Evolutionary conservation across 2,888 invertebrate species (phyloP).

Genomic region (Lordiphosa fenestrarum): DNA sequence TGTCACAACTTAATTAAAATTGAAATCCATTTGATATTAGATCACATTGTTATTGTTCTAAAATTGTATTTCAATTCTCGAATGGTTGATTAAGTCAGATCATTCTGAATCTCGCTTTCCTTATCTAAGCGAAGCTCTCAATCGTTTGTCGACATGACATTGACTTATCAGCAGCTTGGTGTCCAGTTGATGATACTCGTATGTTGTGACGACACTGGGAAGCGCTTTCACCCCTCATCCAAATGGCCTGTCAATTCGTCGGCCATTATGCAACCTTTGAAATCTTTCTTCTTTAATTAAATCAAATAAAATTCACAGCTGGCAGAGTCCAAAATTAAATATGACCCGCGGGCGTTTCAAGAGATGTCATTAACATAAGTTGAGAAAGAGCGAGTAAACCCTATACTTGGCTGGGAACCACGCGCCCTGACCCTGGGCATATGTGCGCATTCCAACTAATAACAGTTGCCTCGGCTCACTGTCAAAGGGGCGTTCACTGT

Average conservation of each 20-base stretch:
- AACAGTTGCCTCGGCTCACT: constrained; percentile 60
- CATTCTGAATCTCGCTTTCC: no score
- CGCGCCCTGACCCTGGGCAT: constrained; percentile 44
- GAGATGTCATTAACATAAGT: constrained; percentile 54
- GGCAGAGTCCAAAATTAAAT: constrained; percentile 50
- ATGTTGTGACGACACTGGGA: background rate
- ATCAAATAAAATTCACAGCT: constrained; percentile 73
- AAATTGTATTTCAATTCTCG: no score
- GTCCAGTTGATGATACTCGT: constrained; percentile 14
- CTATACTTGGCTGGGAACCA: constrained; percentile 57
- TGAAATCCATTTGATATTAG: no score
- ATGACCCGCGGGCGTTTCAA: constrained; percentile 30
- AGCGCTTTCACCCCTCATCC: constrained; percentile 22
- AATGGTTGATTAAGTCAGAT: no score
- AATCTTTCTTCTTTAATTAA: constrained; percentile 61
- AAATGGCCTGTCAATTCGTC: constrained; percentile 33
- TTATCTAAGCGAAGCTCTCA: no score
- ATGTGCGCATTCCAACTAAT: constrained; percentile 57
- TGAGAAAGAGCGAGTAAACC: constrained; percentile 36
- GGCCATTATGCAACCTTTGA: constrained; percentile 47
- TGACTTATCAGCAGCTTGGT: constrained; percentile 19
- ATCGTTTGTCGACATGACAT: constrained; percentile 13
- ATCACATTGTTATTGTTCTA: no score
- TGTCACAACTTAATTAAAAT: no score
- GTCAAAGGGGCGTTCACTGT: constrained; percentile 53